Evolutionary conservation across 2,113 vertebrate genomes (phyloP).

Genomic region (Cheirogaleus medius): DNA sequence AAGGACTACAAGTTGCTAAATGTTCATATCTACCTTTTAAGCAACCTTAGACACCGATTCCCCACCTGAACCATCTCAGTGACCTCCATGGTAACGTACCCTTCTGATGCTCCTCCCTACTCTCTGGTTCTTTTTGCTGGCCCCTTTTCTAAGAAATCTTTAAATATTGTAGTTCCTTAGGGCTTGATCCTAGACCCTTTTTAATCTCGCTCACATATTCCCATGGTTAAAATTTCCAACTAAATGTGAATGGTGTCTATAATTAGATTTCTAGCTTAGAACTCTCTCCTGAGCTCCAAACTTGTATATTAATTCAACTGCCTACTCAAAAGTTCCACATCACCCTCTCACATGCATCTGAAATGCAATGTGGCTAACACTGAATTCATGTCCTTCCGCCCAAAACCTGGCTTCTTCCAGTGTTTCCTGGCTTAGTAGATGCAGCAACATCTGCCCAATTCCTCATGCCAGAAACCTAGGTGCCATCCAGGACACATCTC

Average conservation of each 20-base stretch:
- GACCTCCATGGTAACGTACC: too few relatives aligned
- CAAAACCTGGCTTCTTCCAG: neutral
- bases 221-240: neutral
- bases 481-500: neutral
- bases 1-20: neutral
- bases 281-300: neutral
- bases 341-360: neutral
- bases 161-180: neutral
- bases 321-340: slow-evolving; percentile 26
- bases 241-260: slow-evolving; percentile 14
- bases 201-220: neutral
- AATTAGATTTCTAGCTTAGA: neutral
- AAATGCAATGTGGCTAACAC: neutral
- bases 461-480: neutral
- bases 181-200: neutral
- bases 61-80: too few relatives aligned
- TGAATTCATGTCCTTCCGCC: neutral
- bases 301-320: slow-evolving; percentile 19
- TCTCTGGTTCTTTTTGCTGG: too few relatives aligned
- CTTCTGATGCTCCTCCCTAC: neutral
- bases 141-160: neutral
- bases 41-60: neutral
- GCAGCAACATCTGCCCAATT: neutral
- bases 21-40: neutral
- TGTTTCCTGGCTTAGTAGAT: neutral